These are phyloP conservation scores for Drosophila mayri DNA, from an alignment of 1,140 invertebrate genomes.

Conservation along the genomic window DNA sequence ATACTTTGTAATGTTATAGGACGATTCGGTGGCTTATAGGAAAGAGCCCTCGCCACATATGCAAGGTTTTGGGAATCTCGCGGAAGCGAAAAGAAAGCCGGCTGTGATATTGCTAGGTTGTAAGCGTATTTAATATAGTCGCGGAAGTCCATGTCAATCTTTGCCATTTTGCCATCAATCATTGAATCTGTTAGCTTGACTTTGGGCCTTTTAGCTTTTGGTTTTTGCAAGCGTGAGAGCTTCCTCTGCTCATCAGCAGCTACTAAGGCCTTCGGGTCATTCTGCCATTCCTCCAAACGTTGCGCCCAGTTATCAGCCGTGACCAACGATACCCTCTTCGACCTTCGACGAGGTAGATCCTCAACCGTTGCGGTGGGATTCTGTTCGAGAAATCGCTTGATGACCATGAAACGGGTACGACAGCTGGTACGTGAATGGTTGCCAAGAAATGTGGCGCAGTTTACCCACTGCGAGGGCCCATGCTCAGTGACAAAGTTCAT, in stretches of 20 bases:
- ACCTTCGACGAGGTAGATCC: constrained; percentile 53
- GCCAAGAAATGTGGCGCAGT: constrained; percentile 83
- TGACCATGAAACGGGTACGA: constrained; percentile 85
- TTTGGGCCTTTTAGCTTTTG: neutral
- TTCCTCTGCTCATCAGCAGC: constrained; percentile 8
- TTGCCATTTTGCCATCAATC: neutral
- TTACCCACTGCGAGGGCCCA: constrained; percentile 84
- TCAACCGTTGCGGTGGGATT: constrained; percentile 72
- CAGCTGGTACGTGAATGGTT: constrained; percentile 85
- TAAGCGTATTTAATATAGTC: constrained; percentile 76
- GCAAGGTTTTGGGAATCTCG: constrained; percentile 20
- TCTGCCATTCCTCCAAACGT: constrained; percentile 56
- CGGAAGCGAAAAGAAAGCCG: constrained; percentile 24
- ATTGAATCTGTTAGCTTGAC: neutral
- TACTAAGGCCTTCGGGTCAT: constrained; percentile 41
- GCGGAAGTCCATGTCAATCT: constrained; percentile 35
- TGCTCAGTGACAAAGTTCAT: constrained; percentile 80
- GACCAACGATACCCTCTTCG: constrained; percentile 26
- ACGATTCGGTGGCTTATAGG: constrained; percentile 13
- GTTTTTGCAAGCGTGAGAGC: neutral
- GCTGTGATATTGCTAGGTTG: constrained; percentile 48
- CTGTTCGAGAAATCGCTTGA: constrained; percentile 80
- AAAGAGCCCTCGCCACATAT: constrained; percentile 23
- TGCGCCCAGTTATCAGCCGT: constrained; percentile 74
- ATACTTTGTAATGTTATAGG: constrained; percentile 8